Base-by-base conservation (phyloP, 2,113 vertebrate species). In the Pionites leucogaster region DNA sequence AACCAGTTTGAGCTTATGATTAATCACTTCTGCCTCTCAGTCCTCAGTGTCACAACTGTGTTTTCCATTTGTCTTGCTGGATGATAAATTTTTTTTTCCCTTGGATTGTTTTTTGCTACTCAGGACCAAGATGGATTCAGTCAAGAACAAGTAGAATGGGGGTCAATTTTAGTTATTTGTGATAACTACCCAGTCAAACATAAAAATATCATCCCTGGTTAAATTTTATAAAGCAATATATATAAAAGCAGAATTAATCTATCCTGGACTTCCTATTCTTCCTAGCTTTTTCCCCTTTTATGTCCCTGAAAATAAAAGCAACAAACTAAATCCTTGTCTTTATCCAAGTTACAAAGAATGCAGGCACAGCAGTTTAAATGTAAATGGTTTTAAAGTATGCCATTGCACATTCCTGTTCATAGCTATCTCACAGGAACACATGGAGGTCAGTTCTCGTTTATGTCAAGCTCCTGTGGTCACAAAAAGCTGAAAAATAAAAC, bases 401-500 rank as follows among this genome's bases (percentile, higher is more conserved):
- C 60, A 94, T 77, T 84, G 29, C 62, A 75, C 60, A 75, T 91
- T 94, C 50, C 8, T 75, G 24, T 90, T 70, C 44, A 60, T 60
- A 93, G 74, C 13, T 70, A 46, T 92, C 76, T 82, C 76, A 74
- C 49, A 74, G 83, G 72, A 91, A 68, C 64, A 75, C 31, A 16
- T 59, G 37, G 23, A 88, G 55, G 50, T 95, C 76, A 86, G 50
- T 83, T 90, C 50, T 88, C 92, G 94, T 93, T 91, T 93, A 70
- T 70, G 77, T 93, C 91, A 94, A 97, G 64, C 28, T 92, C 23
- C 33, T 88, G 50, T 62, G 50, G 82, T 75, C 77, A 68, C 46
- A 92, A 46, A 92, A 8, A 68, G 15, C 8, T 70, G 68, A 83
- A 93, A 93, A 92, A 88, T 41, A 82, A 82, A 85, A 13, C 18